These are phyloP conservation scores for Tanypteryx hageni DNA, from an alignment of 2,888 invertebrate species.

Conservation along the genomic window DNA sequence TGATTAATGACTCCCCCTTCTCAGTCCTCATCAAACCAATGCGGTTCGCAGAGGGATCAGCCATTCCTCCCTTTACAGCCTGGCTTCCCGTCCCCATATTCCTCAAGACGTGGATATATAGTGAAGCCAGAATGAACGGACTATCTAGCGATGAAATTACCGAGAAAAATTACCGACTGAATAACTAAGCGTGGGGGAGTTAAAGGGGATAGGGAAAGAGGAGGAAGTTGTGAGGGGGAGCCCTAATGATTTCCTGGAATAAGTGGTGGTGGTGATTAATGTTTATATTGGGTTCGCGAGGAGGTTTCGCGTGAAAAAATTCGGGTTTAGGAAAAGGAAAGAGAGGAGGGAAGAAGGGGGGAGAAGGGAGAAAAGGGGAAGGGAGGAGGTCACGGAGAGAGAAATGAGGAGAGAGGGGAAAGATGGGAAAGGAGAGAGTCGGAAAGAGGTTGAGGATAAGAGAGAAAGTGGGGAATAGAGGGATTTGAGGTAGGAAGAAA, in stretches of 20 bases:
- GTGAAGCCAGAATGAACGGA: background rate
- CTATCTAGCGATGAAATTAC: conserved; percentile 8
- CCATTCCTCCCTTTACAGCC: too few species aligned
- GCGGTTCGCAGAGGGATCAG: too few species aligned
- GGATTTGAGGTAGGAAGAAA: background rate
- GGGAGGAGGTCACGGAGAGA: background rate
- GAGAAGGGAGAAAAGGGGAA: background rate
- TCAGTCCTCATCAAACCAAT: too few species aligned
- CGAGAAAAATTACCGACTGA: background rate
- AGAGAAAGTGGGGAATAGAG: background rate
- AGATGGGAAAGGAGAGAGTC: too few species aligned
- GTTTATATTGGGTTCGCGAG: background rate
- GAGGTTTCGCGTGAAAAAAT: background rate
- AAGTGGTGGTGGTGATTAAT: background rate
- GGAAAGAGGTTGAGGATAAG: too few species aligned
- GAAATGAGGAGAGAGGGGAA: background rate
- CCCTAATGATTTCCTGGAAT: conserved; percentile 14
- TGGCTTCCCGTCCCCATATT: too few species aligned
- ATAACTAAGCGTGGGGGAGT: background rate
- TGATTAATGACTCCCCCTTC: background rate
- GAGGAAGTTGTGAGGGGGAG: background rate
- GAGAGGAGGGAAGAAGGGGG: background rate
- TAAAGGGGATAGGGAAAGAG: too few species aligned
- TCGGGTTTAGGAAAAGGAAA: too few species aligned
- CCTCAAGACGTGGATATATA: background rate